Evolutionary conservation across 2,888 invertebrate genomes (phyloP).

Genomic region (Proisotoma minuta): DNA sequence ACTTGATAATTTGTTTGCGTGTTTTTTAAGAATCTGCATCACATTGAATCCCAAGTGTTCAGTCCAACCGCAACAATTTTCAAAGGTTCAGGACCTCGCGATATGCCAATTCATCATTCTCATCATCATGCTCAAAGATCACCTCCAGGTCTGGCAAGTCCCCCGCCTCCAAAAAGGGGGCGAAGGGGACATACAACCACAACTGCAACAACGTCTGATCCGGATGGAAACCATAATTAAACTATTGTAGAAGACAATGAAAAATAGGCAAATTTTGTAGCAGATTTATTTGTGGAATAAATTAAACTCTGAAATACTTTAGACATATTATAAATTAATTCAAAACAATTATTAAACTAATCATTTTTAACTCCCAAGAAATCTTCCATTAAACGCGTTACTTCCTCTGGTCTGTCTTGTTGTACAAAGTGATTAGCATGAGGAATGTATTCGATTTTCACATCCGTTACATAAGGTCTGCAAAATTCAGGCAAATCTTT

Average conservation of each 20-base stretch:
- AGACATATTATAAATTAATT: too few species aligned
- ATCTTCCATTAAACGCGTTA: slow-evolving; percentile 56
- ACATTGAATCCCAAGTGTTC: slow-evolving; percentile 55
- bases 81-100: slow-evolving; percentile 18
- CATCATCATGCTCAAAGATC: not conserved
- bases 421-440: slow-evolving; percentile 58
- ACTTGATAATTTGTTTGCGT: not conserved
- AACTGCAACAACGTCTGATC: too few species aligned
- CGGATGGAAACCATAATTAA: too few species aligned
- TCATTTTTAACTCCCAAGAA: too few species aligned
- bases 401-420: slow-evolving; percentile 57
- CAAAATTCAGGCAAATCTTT: slow-evolving; percentile 47
- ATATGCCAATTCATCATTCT: not conserved
- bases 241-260: too few species aligned
- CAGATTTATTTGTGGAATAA: too few species aligned
- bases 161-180: slow-evolving; percentile 33
- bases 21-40: slow-evolving; percentile 48
- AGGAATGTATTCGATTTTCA: slow-evolving; percentile 54
- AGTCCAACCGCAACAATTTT: slow-evolving; percentile 53
- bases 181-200: slow-evolving; percentile 28
- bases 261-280: too few species aligned
- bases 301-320: too few species aligned
- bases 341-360: too few species aligned
- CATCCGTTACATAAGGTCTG: slow-evolving; percentile 52
- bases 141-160: slow-evolving; percentile 8